A percentile compares a stretch with the other conserved stretches of the same genome.
phyloP scores from a whole-genome alignment of 2,113 vertebrate genomes.

The Macheiramphus alcinus region DNA sequence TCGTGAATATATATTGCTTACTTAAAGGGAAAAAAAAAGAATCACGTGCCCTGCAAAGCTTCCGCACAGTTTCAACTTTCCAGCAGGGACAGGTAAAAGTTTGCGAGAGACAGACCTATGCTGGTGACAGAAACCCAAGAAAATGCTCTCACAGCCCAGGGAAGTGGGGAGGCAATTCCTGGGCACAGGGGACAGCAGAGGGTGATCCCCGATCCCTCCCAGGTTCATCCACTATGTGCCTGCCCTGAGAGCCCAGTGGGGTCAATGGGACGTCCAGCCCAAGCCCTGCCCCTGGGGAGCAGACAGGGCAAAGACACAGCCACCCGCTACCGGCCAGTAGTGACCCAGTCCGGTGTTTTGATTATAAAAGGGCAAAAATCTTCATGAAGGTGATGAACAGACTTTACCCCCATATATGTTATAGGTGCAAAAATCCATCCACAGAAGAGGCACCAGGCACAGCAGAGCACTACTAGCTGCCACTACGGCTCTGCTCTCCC shows the following conservation, averaged over 20 bases:
- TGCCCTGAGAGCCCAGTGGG: neutral
- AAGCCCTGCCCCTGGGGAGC: neutral
- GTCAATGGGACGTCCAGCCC: neutral
- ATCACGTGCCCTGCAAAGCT: neutral
- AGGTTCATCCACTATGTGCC: neutral
- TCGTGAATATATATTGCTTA: constrained; percentile 58
- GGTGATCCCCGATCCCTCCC: neutral
- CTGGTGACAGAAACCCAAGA: neutral
- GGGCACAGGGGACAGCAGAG: neutral
- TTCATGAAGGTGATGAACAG: neutral
- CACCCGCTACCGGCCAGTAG: too few relatives aligned
- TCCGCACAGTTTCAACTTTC: neutral
- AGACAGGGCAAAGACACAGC: neutral
- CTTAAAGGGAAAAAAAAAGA: neutral
- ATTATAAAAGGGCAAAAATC: neutral
- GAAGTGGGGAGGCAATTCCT: neutral
- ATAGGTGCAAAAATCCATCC: neutral
- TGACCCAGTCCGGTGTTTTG: rapidly evolving
- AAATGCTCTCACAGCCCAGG: neutral
- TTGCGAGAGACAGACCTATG: neutral
- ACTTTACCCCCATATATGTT: rapidly evolving
- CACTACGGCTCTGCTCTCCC: neutral
- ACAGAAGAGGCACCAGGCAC: neutral
- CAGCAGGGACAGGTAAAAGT: neutral
- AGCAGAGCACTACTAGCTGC: neutral